Evolutionary conservation across 1,140 invertebrate genomes (phyloP).

Genomic region (Temnothorax nylanderi): DNA sequence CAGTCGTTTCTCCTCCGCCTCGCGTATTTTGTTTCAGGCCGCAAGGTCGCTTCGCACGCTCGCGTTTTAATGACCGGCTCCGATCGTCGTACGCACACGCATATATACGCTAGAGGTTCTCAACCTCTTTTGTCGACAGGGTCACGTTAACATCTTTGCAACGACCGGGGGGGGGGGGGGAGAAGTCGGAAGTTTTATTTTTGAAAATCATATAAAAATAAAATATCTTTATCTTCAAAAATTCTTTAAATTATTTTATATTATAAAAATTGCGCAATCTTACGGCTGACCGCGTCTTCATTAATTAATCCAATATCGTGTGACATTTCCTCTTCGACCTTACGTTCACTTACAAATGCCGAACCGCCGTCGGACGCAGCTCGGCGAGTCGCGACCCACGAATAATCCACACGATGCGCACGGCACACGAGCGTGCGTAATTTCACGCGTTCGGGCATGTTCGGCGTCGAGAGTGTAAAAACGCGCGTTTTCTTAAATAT

Average conservation of each 20-base stretch:
- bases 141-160: no score
- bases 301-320: no score
- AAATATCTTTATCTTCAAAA: no score
- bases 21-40: conserved; percentile 64
- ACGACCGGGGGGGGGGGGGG: no score
- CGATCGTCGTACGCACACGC: neutral
- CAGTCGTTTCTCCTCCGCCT: neutral
- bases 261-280: no score
- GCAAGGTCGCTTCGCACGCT: conserved; percentile 46
- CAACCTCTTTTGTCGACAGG: no score
- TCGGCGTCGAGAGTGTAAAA: neutral
- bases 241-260: no score
- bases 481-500: neutral
- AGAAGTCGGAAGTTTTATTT: no score
- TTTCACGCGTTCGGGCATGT: neutral
- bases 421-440: neutral
- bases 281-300: neutral
- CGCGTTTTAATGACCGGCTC: conserved; percentile 2
- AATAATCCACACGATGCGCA: neutral
- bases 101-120: neutral
- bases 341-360: neutral
- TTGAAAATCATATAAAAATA: no score
- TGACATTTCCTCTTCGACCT: no score
- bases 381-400: neutral
- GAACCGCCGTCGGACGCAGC: neutral